Evolutionary conservation across 2,888 invertebrate genomes (phyloP), one percentile per base, ranked within the genome.

Genomic region (Neoascia interrupta): DNA sequence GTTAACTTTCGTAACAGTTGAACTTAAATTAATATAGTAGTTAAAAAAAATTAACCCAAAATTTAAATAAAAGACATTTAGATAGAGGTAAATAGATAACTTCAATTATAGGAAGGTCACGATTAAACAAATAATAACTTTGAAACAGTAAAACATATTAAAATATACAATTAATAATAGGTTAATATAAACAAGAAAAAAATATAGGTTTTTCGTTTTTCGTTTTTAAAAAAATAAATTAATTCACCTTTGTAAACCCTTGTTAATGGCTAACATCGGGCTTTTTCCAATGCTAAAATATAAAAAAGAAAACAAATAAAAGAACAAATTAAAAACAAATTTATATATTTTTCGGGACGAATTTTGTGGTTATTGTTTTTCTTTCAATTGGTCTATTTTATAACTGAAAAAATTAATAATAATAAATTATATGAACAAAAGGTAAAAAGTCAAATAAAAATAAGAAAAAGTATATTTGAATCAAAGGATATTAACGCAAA

Each of bases 201-300:
- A 83, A 61, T 70, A 70, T 47, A 70, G 70, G 45, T 60, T 51
- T 60, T 23, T 13, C 15, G 51, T 69, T 56, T 21, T 15, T 68
- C 19, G 37, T 28, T 63, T 56, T 66, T 54, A 63, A 72, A 85
- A 84, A 87, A 85, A 86, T 87, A 87, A 89, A 89, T 89, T 90
- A 91, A 92, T 92, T 92, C 91, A 92, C 92, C 94, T 92, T 91
- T 94, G 94, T 88, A 94, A 92, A 90, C 94, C 94, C 91, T 94
- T 95, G 92, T 94, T 94, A 91, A 94, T 94, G 90, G 94, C 94
- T 89, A 95, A 92, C 90, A 94, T 86, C 84, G 88, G 92, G 87
- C 94, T 93, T 91, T 95, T 95, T 90, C 94, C 94, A 90, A 94
- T 91, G 92, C 92, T 92, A 92, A 84, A 91, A 91, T 91, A 90